Evolutionary conservation across 2,113 vertebrate species (phyloP), one percentile per base, ranked within the genome.

Genomic region (Leiothrix lutea): DNA sequence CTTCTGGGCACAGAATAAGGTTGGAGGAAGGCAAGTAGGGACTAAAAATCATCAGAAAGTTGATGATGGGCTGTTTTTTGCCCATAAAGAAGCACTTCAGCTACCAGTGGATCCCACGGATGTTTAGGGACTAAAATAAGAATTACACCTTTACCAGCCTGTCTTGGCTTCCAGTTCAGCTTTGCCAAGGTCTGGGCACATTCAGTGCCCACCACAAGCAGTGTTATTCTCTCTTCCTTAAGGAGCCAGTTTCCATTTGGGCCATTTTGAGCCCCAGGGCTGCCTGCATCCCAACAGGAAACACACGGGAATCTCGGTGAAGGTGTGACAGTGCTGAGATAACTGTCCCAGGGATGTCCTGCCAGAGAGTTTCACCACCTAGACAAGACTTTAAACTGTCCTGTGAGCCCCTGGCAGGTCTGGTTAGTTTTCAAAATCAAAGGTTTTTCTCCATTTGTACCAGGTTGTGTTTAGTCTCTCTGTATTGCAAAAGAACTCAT

Each of bases 381-480:
- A 71, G 24, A 45, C 28, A 38, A 60, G 75, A 66, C 72, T 72
- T 90, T 38, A 33, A 25, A 45, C 50, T 67, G 45, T 23, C 45
- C 70, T 42, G 21, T 29, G 58, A 91, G 40, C 9, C 45, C 8
- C 54, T 72, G 50, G 60, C 64, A 73, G 53, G 26, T 13, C 81
- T 53, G 16, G 9, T 16, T 12, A 8, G 21, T 38, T 90, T 82
- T 47, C 62, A 90, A 80, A 73, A 75, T 40, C 66, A 77, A 56
- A 58, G 24, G 5, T 65, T 81, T 92, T 53, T 38, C 71, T 77
- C 33, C 35, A 47, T 80, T 28, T 80, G 36, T 50, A 29, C 18
- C 24, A 75, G 45, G 45, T 35, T 66, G 36, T 48, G 80, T 85
- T 81, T 80, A 95, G 61, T 73, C 69, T 48, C 81, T 79, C 81